These are phyloP conservation scores for Pelosia muscerda DNA, from an alignment of 2,888 invertebrate species.

Conservation along the genomic window DNA sequence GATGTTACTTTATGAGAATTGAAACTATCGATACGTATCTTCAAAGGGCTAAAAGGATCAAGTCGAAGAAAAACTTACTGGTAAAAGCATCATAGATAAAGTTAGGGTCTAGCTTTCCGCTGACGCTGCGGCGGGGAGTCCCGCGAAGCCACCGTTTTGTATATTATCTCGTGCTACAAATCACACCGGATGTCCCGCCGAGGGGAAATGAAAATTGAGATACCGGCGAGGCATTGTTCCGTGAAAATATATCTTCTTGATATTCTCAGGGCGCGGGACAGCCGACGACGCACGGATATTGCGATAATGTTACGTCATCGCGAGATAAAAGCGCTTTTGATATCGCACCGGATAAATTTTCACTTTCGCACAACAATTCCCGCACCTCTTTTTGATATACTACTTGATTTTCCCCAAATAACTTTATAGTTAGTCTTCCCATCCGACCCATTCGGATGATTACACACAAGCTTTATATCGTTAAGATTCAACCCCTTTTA, in stretches of 20 bases:
- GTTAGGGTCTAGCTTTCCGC: conserved; percentile 74
- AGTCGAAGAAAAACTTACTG: conserved; percentile 66
- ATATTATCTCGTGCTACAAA: conserved; percentile 85
- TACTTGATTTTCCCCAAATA: conserved; percentile 37
- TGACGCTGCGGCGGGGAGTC: conserved; percentile 72
- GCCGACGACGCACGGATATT: conserved; percentile 81
- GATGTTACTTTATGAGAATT: conserved; percentile 5
- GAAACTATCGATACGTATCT: conserved; percentile 10
- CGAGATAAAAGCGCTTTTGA: conserved; percentile 78
- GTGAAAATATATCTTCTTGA: conserved; percentile 85
- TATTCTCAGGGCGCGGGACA: conserved; percentile 80
- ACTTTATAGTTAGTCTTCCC: conserved; percentile 39
- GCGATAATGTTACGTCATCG: conserved; percentile 81
- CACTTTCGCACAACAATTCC: conserved; percentile 65
- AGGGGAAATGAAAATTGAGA: conserved; percentile 86
- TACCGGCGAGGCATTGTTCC: conserved; percentile 85
- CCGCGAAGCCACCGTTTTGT: conserved; percentile 83
- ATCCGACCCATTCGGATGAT: conserved; percentile 33
- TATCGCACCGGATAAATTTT: conserved; percentile 74
- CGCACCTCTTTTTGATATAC: conserved; percentile 35
- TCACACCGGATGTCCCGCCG: conserved; percentile 83
- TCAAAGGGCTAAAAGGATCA: conserved; percentile 50
- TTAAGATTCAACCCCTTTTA: background rate
- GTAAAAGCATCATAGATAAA: conserved; percentile 72
- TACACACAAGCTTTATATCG: conserved; percentile 23